Percentiles rank a stretch among this genome's conserved stretches.
Conservation (phyloP, 2,113 vertebrate species). For the Neopipo cinnamomea region DNA sequence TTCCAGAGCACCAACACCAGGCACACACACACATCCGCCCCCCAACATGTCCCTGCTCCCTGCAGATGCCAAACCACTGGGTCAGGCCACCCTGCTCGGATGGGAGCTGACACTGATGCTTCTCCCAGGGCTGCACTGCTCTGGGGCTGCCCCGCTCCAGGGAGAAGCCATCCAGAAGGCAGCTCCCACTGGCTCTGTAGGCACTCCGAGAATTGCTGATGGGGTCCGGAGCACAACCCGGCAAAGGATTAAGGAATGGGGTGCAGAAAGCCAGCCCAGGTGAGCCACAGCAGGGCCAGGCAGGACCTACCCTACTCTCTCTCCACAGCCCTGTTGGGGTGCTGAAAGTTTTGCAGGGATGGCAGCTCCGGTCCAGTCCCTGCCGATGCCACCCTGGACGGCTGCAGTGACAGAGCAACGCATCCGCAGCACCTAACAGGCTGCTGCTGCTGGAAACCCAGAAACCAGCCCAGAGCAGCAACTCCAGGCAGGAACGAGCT, state of each 20-base stretch:
- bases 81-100: neutral
- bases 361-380: neutral
- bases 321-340: neutral
- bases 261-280: neutral
- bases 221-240: neutral
- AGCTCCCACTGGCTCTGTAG: neutral
- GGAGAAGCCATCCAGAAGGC: neutral
- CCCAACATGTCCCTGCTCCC: neutral
- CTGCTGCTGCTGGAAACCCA: neutral
- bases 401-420: neutral
- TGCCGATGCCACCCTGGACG: neutral
- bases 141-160: neutral
- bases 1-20: neutral
- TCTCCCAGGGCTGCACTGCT: neutral
- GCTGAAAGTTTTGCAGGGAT: neutral
- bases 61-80: neutral
- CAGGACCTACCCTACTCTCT: neutral
- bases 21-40: rapidly evolving
- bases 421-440: rapidly evolving
- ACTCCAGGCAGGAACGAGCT: neutral
- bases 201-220: neutral
- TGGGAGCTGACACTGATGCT: neutral
- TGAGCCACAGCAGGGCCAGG: neutral
- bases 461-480: neutral
- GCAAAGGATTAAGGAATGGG: neutral